Percentiles rank a stretch among this genome's conserved stretches.
Conservation (phyloP, 2,888 invertebrate genomes). For the Myopa testacea region DNA sequence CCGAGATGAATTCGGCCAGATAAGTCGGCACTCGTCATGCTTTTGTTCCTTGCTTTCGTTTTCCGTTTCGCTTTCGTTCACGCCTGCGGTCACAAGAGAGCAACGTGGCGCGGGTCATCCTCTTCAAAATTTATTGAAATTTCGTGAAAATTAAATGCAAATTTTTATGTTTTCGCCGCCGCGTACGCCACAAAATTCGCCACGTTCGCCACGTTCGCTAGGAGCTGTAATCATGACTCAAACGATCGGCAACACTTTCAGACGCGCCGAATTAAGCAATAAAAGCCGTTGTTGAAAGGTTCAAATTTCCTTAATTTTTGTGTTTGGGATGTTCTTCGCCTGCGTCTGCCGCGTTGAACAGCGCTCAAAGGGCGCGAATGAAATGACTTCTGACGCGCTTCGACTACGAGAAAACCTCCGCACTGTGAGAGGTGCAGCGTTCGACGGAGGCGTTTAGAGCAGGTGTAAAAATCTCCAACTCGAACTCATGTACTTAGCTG, state of each 20-base stretch:
- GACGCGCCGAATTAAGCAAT: constrained; percentile 58
- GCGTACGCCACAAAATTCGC: not conserved
- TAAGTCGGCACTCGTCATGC: not conserved
- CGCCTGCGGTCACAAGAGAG: too few relatives aligned
- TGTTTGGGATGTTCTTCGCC: not conserved
- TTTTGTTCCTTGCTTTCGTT: too few relatives aligned
- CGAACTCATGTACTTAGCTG: not conserved
- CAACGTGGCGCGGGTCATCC: not conserved
- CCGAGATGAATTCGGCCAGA: not conserved
- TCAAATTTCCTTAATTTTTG: constrained; percentile 13
- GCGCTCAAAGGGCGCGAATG: constrained; percentile 58
- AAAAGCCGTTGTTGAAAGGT: constrained; percentile 55
- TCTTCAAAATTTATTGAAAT: not conserved
- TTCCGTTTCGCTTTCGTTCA: too few relatives aligned
- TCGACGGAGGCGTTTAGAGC: not conserved
- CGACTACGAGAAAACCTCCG: not conserved
- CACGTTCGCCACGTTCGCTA: not conserved
- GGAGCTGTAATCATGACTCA: constrained; percentile 18
- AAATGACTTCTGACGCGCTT: constrained; percentile 59
- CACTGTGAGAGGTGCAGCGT: too few relatives aligned
- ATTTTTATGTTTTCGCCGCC: constrained; percentile 12
- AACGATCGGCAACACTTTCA: not conserved
- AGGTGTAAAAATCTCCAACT: constrained; percentile 32
- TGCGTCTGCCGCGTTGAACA: not conserved
- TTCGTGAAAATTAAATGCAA: constrained; percentile 33